phyloP scores from a whole-genome alignment of 2,113 vertebrate genomes.

The Eurypyga helias region DNA sequence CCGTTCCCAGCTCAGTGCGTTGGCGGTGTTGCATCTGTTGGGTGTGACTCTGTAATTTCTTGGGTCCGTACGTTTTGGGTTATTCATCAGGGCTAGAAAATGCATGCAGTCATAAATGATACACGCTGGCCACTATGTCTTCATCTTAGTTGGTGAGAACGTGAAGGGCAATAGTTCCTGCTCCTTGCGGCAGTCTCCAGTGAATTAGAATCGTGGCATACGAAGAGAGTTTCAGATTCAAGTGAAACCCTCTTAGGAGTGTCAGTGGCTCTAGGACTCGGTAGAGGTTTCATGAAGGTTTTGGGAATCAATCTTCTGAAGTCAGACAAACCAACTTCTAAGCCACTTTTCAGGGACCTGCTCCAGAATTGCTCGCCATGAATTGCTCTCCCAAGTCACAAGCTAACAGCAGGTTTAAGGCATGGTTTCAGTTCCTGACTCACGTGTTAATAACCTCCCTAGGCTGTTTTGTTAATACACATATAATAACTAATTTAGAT shows the following conservation, averaged over 20 bases:
- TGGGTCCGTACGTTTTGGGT: background rate
- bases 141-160: background rate
- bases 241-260: background rate
- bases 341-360: background rate
- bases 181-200: background rate
- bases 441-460: background rate
- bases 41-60: background rate
- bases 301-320: background rate
- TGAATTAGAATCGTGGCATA: background rate
- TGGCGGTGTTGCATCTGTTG: background rate
- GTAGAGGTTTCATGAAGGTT: background rate
- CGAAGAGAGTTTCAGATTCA: background rate
- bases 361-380: background rate
- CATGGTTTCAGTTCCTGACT: background rate
- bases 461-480: background rate
- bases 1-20: background rate
- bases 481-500: background rate
- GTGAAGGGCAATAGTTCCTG: background rate
- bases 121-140: background rate
- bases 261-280: too few relatives aligned
- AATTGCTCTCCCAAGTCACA: background rate
- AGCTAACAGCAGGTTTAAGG: background rate
- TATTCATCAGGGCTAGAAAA: background rate
- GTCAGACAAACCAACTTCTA: background rate
- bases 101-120: background rate